These are phyloP conservation scores for Enhydra lutris DNA, from an alignment of 2,113 vertebrate genomes.

Conservation along the genomic window DNA sequence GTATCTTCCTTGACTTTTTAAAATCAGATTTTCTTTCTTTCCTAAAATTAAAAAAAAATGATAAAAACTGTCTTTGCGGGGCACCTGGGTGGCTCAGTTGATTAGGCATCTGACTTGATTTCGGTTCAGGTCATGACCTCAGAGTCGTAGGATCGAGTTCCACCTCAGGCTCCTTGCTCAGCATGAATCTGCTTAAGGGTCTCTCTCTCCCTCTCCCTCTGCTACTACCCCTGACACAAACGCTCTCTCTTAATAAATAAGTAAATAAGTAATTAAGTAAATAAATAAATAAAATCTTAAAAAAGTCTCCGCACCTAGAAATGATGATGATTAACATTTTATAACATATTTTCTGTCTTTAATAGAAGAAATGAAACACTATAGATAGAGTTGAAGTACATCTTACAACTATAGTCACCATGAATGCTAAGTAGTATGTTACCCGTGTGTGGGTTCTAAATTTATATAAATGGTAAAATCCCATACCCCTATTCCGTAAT, in stretches of 20 bases:
- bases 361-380: not conserved
- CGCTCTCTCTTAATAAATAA: not conserved
- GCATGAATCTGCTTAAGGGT: not conserved
- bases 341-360: not conserved
- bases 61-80: not conserved
- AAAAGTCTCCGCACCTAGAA: not conserved
- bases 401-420: not conserved
- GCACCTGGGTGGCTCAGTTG: not conserved
- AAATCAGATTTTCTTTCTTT: not conserved
- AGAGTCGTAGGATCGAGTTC: not conserved
- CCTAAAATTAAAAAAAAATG: not conserved
- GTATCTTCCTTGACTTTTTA: not conserved
- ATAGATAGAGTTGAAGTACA: not conserved
- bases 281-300: not conserved
- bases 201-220: not conserved
- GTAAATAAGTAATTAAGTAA: not conserved
- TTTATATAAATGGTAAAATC: not conserved
- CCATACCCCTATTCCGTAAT: not conserved
- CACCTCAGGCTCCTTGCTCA: not conserved
- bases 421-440: not conserved
- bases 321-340: not conserved
- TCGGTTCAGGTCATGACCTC: not conserved
- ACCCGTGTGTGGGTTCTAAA: not conserved
- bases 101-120: not conserved
- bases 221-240: not conserved